Conservation (phyloP, 2,888 invertebrate species). For the Ectropis crepuscularia region DNA sequence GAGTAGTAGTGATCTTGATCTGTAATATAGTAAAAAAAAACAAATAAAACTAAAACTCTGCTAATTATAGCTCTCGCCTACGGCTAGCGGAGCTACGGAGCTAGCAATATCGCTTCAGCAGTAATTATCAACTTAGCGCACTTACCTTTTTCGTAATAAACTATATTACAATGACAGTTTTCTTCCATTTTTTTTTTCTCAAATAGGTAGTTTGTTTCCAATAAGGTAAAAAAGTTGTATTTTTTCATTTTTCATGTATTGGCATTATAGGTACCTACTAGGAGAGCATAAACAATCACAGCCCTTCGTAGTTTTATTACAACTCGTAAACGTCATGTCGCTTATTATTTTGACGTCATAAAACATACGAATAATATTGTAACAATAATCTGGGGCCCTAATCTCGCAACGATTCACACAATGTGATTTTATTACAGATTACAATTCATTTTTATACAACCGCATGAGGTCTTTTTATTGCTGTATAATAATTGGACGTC, state of each 20-base stretch:
- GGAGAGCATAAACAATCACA: conserved; percentile 44
- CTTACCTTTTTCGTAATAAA: no score
- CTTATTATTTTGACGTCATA: conserved; percentile 81
- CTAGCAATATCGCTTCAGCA: no score
- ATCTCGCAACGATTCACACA: conserved; percentile 64
- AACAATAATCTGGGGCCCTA: conserved; percentile 73
- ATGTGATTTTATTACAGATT: conserved; percentile 70
- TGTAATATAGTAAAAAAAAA: no score
- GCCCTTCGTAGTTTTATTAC: conserved; percentile 71
- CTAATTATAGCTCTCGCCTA: no score
- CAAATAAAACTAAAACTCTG: no score
- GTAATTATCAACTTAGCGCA: no score
- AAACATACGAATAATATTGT: conserved; percentile 80
- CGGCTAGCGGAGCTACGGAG: no score
- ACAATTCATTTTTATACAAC: conserved; percentile 72
- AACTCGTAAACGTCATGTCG: conserved; percentile 67
- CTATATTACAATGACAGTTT: no score
- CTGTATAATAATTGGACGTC: conserved; percentile 59
- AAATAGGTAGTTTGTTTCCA: neutral
- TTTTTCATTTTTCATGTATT: neutral
- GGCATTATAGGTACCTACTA: conserved; percentile 14
- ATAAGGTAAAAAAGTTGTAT: neutral
- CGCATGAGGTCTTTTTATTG: conserved; percentile 69
- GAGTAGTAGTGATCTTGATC: no score
- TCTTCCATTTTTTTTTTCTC: no score